Conservation (phyloP, 2,797 vertebrate species). For the Chiloscyllium punctatum region DNA sequence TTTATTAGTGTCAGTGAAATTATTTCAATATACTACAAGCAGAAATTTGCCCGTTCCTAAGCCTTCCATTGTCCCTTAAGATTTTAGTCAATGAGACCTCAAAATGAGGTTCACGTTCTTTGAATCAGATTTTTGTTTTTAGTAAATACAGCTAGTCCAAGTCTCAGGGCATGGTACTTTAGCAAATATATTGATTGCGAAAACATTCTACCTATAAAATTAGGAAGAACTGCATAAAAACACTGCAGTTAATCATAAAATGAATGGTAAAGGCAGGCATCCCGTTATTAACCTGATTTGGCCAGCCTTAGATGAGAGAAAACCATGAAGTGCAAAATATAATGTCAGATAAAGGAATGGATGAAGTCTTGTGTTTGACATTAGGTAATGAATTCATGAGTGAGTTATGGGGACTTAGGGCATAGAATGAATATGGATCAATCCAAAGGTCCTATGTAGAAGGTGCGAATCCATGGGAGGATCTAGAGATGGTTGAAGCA, state of each 20-base stretch:
- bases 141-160: neutral
- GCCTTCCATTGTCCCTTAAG: neutral
- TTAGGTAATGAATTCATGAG: neutral
- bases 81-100: neutral
- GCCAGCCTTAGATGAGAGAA: neutral
- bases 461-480: neutral
- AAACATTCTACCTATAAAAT: slow-evolving; percentile 12
- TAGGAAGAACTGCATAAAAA: neutral
- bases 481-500: neutral
- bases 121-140: neutral
- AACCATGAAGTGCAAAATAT: neutral
- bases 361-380: neutral
- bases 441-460: neutral
- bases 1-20: neutral
- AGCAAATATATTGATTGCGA: neutral
- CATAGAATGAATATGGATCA: neutral
- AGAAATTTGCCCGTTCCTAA: neutral
- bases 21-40: neutral
- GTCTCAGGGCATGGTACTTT: slow-evolving; percentile 10
- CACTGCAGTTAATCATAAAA: neutral
- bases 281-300: neutral
- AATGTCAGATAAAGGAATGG: neutral
- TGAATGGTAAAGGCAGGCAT: neutral
- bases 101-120: neutral
- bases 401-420: neutral